phyloP scores from a whole-genome alignment of 1,140 invertebrate genomes.

The Telenomus remus region DNA sequence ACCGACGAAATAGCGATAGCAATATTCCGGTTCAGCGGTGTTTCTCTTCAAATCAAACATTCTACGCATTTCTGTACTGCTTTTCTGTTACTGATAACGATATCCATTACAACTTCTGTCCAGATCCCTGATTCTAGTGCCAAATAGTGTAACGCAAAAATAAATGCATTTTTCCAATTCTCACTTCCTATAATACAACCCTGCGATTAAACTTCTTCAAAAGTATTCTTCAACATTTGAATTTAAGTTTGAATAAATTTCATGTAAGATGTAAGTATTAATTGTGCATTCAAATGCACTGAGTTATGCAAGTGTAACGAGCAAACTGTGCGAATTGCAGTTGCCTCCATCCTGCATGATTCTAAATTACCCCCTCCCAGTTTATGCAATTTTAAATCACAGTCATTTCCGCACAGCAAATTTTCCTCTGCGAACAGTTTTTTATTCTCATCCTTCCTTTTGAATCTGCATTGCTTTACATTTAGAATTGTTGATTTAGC shows the following conservation, averaged over 20 bases:
- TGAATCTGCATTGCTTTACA: constrained; percentile 4
- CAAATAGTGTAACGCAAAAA: constrained; percentile 23
- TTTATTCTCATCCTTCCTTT: neutral
- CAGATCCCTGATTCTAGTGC: constrained; percentile 44
- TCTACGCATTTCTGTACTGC: constrained; percentile 42
- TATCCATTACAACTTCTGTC: constrained; percentile 48
- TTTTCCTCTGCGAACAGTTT: constrained; percentile 11
- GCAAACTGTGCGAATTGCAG: constrained; percentile 41
- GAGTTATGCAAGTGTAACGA: constrained; percentile 43
- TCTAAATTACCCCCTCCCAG: constrained; percentile 27
- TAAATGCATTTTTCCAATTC: constrained; percentile 7
- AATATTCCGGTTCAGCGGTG: constrained; percentile 28
- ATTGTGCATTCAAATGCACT: constrained; percentile 43
- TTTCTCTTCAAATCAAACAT: constrained; percentile 40
- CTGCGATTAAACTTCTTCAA: too few species aligned
- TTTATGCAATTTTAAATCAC: constrained; percentile 51
- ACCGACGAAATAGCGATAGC: constrained; percentile 23
- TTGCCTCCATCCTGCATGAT: constrained; percentile 17
- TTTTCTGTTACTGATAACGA: constrained; percentile 53
- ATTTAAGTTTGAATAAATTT: too few species aligned
- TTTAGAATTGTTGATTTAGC: constrained; percentile 18
- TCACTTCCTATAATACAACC: too few species aligned
- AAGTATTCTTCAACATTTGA: too few species aligned
- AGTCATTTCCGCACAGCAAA: constrained; percentile 30
- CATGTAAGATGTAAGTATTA: constrained; percentile 24